Evolutionary conservation across 2,113 vertebrate genomes (phyloP).

Genomic region (Saccopteryx leptura): DNA sequence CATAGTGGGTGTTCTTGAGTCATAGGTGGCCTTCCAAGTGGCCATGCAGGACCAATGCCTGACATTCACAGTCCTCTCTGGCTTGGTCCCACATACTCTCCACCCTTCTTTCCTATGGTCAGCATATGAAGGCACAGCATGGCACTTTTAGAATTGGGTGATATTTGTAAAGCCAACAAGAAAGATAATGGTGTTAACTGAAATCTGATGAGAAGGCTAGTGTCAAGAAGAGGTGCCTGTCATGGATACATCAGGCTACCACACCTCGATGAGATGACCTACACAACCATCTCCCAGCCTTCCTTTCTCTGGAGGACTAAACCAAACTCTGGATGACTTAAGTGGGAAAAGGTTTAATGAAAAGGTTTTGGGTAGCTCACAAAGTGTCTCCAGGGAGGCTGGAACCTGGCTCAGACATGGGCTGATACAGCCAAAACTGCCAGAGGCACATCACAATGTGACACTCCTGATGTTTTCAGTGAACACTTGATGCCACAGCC

Average conservation of each 20-base stretch:
- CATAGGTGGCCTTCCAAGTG: not conserved
- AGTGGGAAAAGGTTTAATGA: constrained; percentile 3
- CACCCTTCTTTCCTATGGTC: not conserved
- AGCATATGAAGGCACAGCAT: not conserved
- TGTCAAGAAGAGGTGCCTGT: not conserved
- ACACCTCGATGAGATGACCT: not conserved
- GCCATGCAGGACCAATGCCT: not conserved
- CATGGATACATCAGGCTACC: not conserved
- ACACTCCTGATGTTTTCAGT: not conserved
- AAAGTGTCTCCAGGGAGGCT: not conserved
- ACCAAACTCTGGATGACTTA: not conserved
- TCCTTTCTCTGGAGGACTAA: constrained; percentile 45
- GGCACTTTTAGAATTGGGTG: constrained; percentile 26
- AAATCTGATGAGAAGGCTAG: constrained; percentile 51
- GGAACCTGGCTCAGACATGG: constrained; percentile 1
- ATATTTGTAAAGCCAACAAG: constrained; percentile 40
- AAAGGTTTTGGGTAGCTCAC: constrained; percentile 21
- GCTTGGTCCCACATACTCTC: not conserved
- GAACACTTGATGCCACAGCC: not conserved
- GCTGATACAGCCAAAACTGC: not conserved
- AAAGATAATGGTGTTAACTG: constrained; percentile 27
- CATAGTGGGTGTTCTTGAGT: not conserved
- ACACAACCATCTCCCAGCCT: not conserved
- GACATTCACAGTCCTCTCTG: constrained; percentile 12
- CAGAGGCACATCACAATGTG: not conserved